Conservation (phyloP, 2,888 invertebrate species). For the Hirudinaria manillensis region DNA sequence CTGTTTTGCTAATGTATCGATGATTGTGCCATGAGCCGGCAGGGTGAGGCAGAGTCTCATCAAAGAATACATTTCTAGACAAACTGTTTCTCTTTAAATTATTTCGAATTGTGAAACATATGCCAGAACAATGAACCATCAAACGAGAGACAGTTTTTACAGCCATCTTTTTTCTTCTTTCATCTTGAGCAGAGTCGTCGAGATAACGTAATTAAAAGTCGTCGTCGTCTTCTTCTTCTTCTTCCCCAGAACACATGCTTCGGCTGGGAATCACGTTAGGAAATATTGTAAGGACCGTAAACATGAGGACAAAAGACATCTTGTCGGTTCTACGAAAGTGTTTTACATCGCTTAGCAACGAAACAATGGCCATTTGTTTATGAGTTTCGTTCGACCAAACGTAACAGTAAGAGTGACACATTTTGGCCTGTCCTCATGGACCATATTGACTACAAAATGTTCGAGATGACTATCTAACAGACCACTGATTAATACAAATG, state of each 20-base stretch:
- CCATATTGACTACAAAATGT: conserved; percentile 10
- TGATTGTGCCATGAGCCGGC: neutral
- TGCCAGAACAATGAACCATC: no score
- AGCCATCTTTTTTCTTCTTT: neutral
- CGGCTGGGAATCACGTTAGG: neutral
- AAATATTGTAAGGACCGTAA: neutral
- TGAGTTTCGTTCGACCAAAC: no score
- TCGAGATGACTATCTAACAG: conserved; percentile 6
- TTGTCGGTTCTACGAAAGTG: no score
- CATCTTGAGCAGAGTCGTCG: neutral
- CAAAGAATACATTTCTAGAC: neutral
- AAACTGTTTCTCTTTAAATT: no score
- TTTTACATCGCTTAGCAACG: no score
- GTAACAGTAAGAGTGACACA: neutral
- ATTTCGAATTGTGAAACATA: no score
- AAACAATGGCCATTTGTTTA: no score
- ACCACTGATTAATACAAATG: conserved; percentile 15
- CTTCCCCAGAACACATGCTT: neutral
- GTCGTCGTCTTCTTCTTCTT: neutral
- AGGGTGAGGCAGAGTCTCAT: neutral
- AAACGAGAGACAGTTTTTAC: no score
- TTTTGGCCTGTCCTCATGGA: conserved; percentile 3
- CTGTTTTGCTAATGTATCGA: neutral
- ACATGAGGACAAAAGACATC: neutral
- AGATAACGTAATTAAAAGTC: conserved; percentile 12